phyloP scores from a whole-genome alignment of 1,140 invertebrate genomes.

The Scaptomyza pallida region DNA sequence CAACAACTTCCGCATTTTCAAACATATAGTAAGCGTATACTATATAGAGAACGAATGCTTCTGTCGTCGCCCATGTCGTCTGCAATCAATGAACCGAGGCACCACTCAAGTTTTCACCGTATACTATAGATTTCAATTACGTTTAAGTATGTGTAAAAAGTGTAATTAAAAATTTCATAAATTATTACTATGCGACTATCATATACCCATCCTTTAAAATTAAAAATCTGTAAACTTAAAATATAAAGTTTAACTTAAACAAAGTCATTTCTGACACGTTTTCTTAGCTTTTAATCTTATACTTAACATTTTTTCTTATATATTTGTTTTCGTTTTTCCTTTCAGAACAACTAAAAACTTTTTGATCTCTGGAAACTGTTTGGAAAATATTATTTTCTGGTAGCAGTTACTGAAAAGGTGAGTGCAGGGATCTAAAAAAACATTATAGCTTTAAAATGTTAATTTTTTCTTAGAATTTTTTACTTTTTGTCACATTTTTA shows the following conservation, averaged over 20 bases:
- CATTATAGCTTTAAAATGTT: not conserved
- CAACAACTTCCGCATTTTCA: slow-evolving; percentile 79
- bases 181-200: not conserved
- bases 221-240: not conserved
- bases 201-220: slow-evolving; percentile 13
- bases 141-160: slow-evolving; percentile 8
- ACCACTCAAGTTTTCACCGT: slow-evolving; percentile 43
- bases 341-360: slow-evolving; percentile 8
- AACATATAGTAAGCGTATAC: slow-evolving; percentile 62
- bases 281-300: not conserved
- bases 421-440: slow-evolving; percentile 12
- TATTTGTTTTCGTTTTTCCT: slow-evolving; percentile 18
- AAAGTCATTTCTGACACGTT: not conserved
- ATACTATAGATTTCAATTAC: slow-evolving; percentile 12
- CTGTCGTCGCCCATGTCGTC: slow-evolving; percentile 43
- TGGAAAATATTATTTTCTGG: slow-evolving; percentile 12
- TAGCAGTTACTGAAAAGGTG: slow-evolving; percentile 20
- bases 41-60: slow-evolving; percentile 13
- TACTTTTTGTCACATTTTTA: no score
- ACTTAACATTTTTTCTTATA: slow-evolving; percentile 1
- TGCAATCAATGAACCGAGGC: slow-evolving; percentile 68
- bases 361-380: slow-evolving; percentile 2
- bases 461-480: no score
- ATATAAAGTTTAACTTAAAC: not conserved
- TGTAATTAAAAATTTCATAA: slow-evolving; percentile 28